A percentile compares a stretch with the other conserved stretches of the same genome.
phyloP scores from a whole-genome alignment of 1,140 invertebrate species.

The Platorchestia sp. region DNA sequence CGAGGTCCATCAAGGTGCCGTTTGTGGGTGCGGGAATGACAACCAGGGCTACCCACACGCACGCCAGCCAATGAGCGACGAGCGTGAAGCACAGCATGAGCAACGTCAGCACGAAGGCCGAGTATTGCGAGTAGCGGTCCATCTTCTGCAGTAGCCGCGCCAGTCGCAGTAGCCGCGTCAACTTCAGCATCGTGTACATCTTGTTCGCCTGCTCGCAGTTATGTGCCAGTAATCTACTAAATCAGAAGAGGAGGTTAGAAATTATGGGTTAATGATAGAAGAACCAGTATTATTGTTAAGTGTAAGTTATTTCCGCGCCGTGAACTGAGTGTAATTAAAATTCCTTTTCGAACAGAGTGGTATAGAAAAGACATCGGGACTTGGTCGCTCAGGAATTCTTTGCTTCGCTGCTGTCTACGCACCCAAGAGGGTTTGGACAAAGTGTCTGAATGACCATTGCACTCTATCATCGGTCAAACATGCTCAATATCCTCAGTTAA shows the following conservation, averaged over 20 bases:
- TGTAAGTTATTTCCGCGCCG: no score
- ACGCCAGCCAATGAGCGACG: conserved; percentile 99
- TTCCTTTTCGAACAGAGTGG: no score
- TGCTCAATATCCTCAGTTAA: no score
- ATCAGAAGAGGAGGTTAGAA: not conserved
- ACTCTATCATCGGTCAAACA: no score
- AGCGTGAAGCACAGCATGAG: conserved; percentile 94
- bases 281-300: not conserved
- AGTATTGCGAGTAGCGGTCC: conserved; percentile 97
- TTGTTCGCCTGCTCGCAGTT: conserved; percentile 76
- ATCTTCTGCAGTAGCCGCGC: conserved; percentile 96
- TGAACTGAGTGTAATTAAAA: no score
- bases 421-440: no score
- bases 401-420: no score
- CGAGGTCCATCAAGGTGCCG: not conserved
- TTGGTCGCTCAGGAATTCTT: no score
- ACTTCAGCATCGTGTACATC: conserved; percentile 91
- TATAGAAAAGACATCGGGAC: no score
- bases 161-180: conserved; percentile 91
- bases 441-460: no score
- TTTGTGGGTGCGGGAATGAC: not conserved
- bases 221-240: not conserved
- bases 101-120: conserved; percentile 93
- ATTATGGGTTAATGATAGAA: not conserved
- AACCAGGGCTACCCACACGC: conserved; percentile 97